These are phyloP conservation scores for Macrophya alboannulata DNA, from an alignment of 2,888 invertebrate genomes.

Conservation along the genomic window DNA sequence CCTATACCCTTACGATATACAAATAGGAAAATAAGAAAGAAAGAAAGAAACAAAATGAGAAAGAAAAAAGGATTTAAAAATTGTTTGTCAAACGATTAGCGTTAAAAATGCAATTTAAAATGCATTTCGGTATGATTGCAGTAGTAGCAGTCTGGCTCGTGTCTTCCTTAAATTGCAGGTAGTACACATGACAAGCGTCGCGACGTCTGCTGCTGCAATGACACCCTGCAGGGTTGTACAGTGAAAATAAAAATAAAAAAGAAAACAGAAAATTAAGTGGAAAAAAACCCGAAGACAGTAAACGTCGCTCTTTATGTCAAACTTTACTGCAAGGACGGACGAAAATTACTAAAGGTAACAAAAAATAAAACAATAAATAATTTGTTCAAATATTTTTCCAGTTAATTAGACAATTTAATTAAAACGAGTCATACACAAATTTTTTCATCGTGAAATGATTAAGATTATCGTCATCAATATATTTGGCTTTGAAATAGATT, in stretches of 20 bases:
- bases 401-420: neutral
- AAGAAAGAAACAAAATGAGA: neutral
- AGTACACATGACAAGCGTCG: neutral
- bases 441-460: neutral
- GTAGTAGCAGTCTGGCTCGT: constrained; percentile 16
- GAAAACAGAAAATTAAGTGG: neutral
- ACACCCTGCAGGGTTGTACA: neutral
- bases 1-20: neutral
- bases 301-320: neutral
- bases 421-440: neutral
- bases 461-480: neutral
- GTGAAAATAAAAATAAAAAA: neutral
- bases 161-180: neutral
- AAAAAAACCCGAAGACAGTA: neutral
- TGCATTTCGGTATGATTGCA: constrained; percentile 43
- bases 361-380: neutral
- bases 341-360: neutral
- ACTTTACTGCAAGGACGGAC: neutral
- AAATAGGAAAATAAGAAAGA: neutral
- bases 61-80: neutral
- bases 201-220: neutral
- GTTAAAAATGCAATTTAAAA: constrained; percentile 41
- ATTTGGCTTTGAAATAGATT: neutral
- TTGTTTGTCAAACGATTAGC: constrained; percentile 28
- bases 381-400: neutral